Evolutionary conservation across 2,113 vertebrate species (phyloP), one percentile per base, ranked within the genome.

Genomic region (Cnemophilus loriae): DNA sequence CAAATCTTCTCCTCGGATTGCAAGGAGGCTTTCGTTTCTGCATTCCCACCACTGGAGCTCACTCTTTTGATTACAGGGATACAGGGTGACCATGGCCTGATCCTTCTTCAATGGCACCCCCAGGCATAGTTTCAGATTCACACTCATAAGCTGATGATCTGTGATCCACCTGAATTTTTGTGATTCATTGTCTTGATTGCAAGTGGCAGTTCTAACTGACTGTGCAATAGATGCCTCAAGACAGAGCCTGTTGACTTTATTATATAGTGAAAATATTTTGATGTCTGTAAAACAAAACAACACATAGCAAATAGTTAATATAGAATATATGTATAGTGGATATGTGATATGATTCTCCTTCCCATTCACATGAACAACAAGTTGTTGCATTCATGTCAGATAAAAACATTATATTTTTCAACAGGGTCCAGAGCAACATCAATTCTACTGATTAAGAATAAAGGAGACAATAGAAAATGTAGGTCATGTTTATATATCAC

Each of bases 91-190:
- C 21, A 97, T 69, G 30, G 98, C 97, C 98, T 98, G 98, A 55
- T 99, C 98, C 3, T 92, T 93, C 78, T 98, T 98, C 9, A 95
- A 74, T 2, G 96, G 57, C 16, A 98, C 98, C 0, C 97, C 98
- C 64, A 99, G 73, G 63, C 99, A 99, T 5, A 99, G 85, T 63
- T 98, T 99, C 42, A 98, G 95, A 13, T 97, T 98, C 35, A 99
- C 56, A 28, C 98, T 99, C 96, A 99, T 98, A 55, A 99, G 9
- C n/a, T 98, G 98, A 5, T 95, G 97, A 20, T 98, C 95, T 3
- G 99, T 99, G 77, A 98, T 98, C 99, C 99, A 99, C 37, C 98
- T 98, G 93, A 99, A 99, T 76, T 98, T 98, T 96, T 99, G 99
- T 3, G 95, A 92, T 21, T 98, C 97, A 4, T 91, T 97, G 17